Base-by-base conservation (phyloP, 2,888 invertebrate species). In the Troides oblongomaculatus region DNA sequence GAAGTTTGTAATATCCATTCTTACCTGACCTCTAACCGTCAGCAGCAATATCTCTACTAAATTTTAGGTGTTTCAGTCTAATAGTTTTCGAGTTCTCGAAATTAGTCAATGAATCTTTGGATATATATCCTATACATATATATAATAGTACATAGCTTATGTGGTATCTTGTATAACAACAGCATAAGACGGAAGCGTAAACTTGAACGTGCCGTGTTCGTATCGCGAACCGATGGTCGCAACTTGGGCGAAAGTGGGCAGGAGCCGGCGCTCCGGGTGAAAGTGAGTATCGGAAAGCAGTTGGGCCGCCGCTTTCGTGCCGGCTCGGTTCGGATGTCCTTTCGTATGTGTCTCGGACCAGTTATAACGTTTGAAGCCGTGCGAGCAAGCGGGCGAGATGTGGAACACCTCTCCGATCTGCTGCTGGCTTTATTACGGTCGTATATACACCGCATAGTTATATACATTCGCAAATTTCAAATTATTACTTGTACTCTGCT, bases 261-360 rank as follows among this genome's bases (percentile, higher is more conserved):
- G 82, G 82, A 83, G 82, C 78, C 68, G 75, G 61, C 69, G 36
- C 50, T 39, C 4, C 57, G 39, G 66, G 71, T 71, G 71, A 71
- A 71, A 71, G 71, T 71, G 64, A 43, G n/a, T 43, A 64, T 64
- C 68, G 64, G 68, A 68, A 68, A 68, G 68, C 60, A 59, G 64
- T 58, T 46, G 63, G 60, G 36, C 66, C 66, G 56, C 70, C 53
- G 62, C 66, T 68, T 59, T 68, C 68, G 50, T 68, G n/a, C 25
- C 50, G 36, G 59, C 59, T 50, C 59, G 60, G 64, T 39, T 64
- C 60, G 50, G 63, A 30, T 66, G 63, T 70, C 70, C 70, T 70
- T 70, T 70, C 63, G 36, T 66, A n/a, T 56, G 43, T 62, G 10
- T 58, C 30, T 63, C 36, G 56, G 53, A 63, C 50, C 66, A 66